Conservation (phyloP, 1,140 invertebrate species). For the Stratiolaelaps scimitus region DNA sequence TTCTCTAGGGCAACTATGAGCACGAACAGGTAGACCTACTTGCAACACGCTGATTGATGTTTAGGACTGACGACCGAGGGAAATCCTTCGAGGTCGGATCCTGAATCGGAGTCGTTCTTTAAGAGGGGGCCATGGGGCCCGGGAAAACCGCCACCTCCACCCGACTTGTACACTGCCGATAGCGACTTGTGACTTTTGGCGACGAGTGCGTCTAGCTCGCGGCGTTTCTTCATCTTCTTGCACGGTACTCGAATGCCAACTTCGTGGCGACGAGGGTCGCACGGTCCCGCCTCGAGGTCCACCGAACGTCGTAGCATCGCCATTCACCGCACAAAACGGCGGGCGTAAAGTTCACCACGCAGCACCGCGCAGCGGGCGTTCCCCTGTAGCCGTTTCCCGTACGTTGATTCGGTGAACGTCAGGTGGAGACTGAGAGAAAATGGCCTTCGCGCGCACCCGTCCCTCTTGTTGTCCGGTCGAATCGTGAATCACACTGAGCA, state of each 20-base stretch:
- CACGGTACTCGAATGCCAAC: conserved; percentile 34
- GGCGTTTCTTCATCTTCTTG: conserved; percentile 45
- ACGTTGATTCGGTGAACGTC: not conserved
- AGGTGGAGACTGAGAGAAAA: not conserved
- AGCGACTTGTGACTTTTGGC: conserved; percentile 33
- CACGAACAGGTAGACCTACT: not conserved
- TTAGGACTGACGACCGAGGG: conserved; percentile 22
- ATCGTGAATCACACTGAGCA: too few relatives aligned
- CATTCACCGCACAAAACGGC: not conserved
- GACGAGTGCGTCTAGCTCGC: conserved; percentile 43
- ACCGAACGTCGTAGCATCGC: conserved; percentile 26
- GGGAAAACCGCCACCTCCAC: not conserved
- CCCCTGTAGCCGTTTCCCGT: not conserved
- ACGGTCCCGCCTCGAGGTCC: not conserved
- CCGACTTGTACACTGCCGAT: conserved; percentile 13
- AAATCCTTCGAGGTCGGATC: conserved; percentile 19
- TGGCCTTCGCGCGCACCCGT: not conserved
- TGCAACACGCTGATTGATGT: conserved; percentile 25
- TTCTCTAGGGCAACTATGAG: too few relatives aligned
- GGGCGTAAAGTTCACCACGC: too few relatives aligned
- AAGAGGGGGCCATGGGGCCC: conserved; percentile 7
- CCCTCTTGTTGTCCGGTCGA: not conserved
- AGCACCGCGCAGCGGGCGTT: too few relatives aligned
- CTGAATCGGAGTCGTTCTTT: conserved; percentile 21
- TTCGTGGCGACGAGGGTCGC: conserved; percentile 2